Percentiles rank a stretch among this genome's conserved stretches.
These are phyloP conservation scores for Zoanthus sociatus DNA, from an alignment of 92 coral and sea anemone species.

Conservation along the genomic window DNA sequence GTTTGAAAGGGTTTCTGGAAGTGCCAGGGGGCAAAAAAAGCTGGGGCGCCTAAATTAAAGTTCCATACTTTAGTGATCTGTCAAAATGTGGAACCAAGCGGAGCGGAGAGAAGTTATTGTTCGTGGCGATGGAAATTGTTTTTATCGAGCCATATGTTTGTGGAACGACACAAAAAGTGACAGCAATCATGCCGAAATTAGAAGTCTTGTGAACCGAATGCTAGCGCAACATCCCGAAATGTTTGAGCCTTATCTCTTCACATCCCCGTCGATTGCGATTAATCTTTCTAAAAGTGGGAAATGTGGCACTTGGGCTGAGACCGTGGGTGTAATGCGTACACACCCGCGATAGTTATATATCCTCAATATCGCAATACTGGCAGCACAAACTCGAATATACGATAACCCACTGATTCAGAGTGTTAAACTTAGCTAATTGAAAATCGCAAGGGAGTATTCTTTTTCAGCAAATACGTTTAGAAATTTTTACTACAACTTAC, in stretches of 20 bases:
- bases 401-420: no score
- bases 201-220: neutral
- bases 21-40: neutral
- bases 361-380: no score
- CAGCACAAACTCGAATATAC: no score
- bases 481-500: no score
- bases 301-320: no score
- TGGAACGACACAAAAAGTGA: neutral
- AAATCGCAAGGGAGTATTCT: no score
- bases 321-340: no score
- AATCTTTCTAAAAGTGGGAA: no score
- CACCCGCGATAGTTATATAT: no score
- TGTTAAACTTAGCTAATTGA: no score
- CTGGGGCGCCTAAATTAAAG: neutral
- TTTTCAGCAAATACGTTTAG: no score
- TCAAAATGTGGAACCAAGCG: neutral
- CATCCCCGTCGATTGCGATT: neutral
- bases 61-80: neutral
- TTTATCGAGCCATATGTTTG: no score
- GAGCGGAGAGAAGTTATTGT: slow-evolving; percentile 1
- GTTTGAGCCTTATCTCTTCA: neutral
- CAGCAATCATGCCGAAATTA: neutral
- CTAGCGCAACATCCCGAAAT: neutral
- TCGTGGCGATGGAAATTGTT: slow-evolving; percentile 1
- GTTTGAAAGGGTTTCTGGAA: neutral